A percentile compares a stretch with the other conserved stretches of the same genome.
Conservation (phyloP, 2,797 vertebrate species). For the Pseudotriccus pelzelni region DNA sequence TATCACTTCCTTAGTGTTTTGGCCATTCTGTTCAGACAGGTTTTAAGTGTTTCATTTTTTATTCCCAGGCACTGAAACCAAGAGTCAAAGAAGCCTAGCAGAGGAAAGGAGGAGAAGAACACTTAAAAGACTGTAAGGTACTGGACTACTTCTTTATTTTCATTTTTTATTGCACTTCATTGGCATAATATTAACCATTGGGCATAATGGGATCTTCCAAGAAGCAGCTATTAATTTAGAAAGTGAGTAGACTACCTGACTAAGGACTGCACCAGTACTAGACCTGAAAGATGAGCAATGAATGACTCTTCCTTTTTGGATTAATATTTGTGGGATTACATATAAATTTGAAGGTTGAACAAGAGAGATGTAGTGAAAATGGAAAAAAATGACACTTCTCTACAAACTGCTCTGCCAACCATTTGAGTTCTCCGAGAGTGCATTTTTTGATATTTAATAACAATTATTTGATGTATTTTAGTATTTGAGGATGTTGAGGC, state of each 20-base stretch:
- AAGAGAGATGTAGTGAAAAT: background rate
- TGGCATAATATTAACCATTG: background rate
- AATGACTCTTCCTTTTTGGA: background rate
- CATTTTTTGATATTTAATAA: conserved; percentile 1
- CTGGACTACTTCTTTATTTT: background rate
- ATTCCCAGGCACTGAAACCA: background rate
- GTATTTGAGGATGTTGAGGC: background rate
- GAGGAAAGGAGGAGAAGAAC: background rate
- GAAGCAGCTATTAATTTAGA: background rate
- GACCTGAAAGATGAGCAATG: background rate
- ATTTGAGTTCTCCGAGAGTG: background rate
- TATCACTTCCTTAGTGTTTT: background rate
- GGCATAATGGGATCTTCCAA: background rate
- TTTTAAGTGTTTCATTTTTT: background rate
- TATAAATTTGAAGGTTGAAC: background rate
- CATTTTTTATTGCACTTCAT: background rate
- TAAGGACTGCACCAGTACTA: background rate
- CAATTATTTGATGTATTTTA: background rate
- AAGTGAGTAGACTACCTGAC: background rate
- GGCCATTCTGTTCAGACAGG: background rate
- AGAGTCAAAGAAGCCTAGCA: background rate
- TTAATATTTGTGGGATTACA: background rate
- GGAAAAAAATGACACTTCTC: background rate
- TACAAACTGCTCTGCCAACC: background rate
- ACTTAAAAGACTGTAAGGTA: background rate